Conservation (phyloP, 1,140 invertebrate species). For the Euborellia annulipes region DNA sequence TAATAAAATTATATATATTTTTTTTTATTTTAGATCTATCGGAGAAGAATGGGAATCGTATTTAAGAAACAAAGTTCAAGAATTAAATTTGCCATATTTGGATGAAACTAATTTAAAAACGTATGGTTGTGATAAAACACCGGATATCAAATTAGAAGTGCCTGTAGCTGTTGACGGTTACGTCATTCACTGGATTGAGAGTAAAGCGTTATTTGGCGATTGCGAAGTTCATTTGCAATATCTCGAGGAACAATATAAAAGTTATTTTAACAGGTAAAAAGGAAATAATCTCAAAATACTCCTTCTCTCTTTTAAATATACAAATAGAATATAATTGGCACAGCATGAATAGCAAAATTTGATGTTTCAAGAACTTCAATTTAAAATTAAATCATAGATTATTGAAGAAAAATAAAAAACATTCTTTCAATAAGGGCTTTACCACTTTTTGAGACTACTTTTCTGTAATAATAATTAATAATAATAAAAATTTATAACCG, state of each 20-base stretch:
- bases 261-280: constrained; percentile 74
- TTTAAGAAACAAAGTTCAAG: constrained; percentile 38
- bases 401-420: no score
- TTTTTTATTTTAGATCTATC: constrained; percentile 35
- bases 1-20: constrained; percentile 4
- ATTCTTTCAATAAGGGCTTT: no score
- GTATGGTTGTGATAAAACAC: constrained; percentile 87
- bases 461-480: no score
- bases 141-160: constrained; percentile 80
- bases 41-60: constrained; percentile 61
- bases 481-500: no score
- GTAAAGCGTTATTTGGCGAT: constrained; percentile 87
- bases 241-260: constrained; percentile 69
- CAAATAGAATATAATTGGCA: no score
- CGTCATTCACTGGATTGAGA: constrained; percentile 92
- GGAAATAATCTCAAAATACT: no score
- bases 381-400: no score
- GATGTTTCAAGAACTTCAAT: no score
- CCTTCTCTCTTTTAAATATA: no score
- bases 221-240: constrained; percentile 65
- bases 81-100: constrained; percentile 48
- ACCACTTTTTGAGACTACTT: no score
- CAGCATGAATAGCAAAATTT: no score
- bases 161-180: constrained; percentile 74
- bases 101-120: constrained; percentile 66